Evolutionary conservation across 2,797 vertebrate species (phyloP), one percentile per base, ranked within the genome.

Genomic region (Protosalanx chinensis): DNA sequence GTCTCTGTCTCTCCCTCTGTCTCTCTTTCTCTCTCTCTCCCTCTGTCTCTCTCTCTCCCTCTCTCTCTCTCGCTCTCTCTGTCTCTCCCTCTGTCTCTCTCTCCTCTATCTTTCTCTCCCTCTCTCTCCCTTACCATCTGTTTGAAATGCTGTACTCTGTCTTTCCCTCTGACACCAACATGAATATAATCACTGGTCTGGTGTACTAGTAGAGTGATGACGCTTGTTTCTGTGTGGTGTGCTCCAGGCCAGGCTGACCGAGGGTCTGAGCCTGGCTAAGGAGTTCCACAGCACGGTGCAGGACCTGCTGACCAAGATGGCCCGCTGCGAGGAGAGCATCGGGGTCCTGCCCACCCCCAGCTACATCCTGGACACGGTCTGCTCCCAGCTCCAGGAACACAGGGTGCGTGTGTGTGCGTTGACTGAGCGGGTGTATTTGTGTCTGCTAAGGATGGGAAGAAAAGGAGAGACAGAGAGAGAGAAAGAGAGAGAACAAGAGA

Each of bases 261-360:
- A 95, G 80, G 94, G 94, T 33, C 81, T 96, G 85, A 86, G 84
- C 35, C 82, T 93, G 80, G 90, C 90, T 53, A 94, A 94, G 18
- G 94, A 96, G 79, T 95, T 96, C 79, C 93, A 96, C 60, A 90
- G 91, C 81, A 93, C 82, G 0, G 76, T 93, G 7, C 95, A 96
- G 87, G 95, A 95, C 37, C 89, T 97, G 76, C 89, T 96, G 74
- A 88, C 73, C 41, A 94, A 92, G 89, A 92, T 95, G 91, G 88
- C 77, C 33, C 91, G 86, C 0, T 92, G 90, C n/a, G 93, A 95
- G 74, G 93, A 94, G 77, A 81, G 84, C 2, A 87, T 95, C 0
- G 83, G 76, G 5, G 73, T 80, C 37, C 89, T 94, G 0, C 76
- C 85, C 2, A 84, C 88, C 0, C 93, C 95, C 59, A 97, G 95